Evolutionary conservation across 2,113 vertebrate genomes (phyloP).

Genomic region (Cryptotis parvus): DNA sequence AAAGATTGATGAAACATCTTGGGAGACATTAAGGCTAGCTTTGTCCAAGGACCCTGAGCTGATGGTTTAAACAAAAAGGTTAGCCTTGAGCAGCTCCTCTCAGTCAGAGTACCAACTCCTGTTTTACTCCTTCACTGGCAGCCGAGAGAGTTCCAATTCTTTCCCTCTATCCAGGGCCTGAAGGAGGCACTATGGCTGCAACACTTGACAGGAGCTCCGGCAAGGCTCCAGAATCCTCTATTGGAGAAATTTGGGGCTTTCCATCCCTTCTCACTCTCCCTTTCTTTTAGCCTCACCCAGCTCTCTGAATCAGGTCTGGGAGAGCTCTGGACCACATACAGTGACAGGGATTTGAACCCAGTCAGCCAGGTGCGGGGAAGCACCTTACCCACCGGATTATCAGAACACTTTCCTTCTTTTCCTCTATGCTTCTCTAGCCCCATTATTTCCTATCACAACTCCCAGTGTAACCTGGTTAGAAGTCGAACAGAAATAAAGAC

Average conservation of each 20-base stretch:
- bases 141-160: constrained; percentile 6
- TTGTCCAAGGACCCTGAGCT: constrained; percentile 30
- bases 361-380: too few species aligned
- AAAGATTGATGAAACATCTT: constrained; percentile 63
- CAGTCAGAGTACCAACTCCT: not conserved
- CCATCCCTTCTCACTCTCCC: not conserved
- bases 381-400: too few species aligned
- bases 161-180: not conserved
- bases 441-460: constrained; percentile 26
- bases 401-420: not conserved
- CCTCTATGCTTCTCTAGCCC: not conserved
- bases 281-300: not conserved
- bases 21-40: constrained; percentile 43
- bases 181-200: not conserved
- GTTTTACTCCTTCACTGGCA: constrained; percentile 16
- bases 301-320: too few species aligned
- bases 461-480: not conserved
- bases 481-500: constrained; percentile 39
- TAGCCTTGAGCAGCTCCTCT: constrained; percentile 13
- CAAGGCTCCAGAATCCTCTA: not conserved
- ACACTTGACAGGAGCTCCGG: not conserved
- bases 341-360: too few species aligned
- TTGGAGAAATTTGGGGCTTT: not conserved
- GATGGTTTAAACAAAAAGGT: not conserved
- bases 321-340: too few species aligned